Evolutionary conservation across 2,113 vertebrate species (phyloP).

Genomic region (Redunca redunca): DNA sequence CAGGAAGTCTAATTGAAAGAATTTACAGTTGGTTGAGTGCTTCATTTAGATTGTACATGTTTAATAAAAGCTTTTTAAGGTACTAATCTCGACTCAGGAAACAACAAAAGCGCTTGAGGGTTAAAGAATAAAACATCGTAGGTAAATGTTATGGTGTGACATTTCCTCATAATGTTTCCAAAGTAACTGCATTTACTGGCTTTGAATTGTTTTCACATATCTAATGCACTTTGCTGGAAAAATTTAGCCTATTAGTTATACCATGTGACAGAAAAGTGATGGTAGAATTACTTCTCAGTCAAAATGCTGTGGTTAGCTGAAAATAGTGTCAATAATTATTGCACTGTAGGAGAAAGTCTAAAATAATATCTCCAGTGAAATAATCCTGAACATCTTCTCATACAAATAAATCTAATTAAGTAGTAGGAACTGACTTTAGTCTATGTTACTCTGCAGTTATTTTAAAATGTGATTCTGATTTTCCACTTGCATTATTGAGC

Average conservation of each 20-base stretch:
- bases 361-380: slow-evolving; percentile 51
- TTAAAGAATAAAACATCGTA: slow-evolving; percentile 63
- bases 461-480: slow-evolving; percentile 35
- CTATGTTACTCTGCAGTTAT: neutral
- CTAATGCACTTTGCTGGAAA: slow-evolving; percentile 47
- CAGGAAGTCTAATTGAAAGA: slow-evolving; percentile 68
- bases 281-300: slow-evolving; percentile 46
- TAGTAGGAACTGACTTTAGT: neutral
- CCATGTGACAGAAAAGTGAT: slow-evolving; percentile 46
- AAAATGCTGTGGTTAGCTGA: slow-evolving; percentile 58
- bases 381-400: slow-evolving; percentile 34
- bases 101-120: slow-evolving; percentile 63
- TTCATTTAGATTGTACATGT: slow-evolving; percentile 66
- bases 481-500: slow-evolving; percentile 30
- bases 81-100: slow-evolving; percentile 65
- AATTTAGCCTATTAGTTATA: slow-evolving; percentile 54
- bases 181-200: slow-evolving; percentile 53
- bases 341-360: slow-evolving; percentile 26
- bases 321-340: slow-evolving; percentile 66
- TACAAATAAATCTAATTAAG: slow-evolving; percentile 65
- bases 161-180: slow-evolving; percentile 67
- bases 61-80: slow-evolving; percentile 74
- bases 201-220: slow-evolving; percentile 67
- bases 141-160: slow-evolving; percentile 69
- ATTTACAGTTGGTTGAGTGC: slow-evolving; percentile 72